A percentile compares a stretch with the other conserved stretches of the same genome.
These are phyloP conservation scores for Orchestia grillus DNA, from an alignment of 1,140 invertebrate genomes.

Conservation along the genomic window DNA sequence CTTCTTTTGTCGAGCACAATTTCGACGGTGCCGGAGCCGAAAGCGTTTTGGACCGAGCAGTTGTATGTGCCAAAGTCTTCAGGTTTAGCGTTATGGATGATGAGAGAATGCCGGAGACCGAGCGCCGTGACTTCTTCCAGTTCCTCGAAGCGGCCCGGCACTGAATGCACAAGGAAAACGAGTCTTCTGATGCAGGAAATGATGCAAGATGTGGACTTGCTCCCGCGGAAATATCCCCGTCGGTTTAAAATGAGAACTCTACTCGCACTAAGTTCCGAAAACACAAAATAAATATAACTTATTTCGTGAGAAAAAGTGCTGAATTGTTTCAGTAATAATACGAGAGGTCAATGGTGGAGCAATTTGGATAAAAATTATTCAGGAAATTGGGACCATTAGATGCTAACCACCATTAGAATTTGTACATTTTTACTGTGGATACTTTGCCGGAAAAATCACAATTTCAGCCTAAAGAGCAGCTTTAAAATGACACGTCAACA, in stretches of 20 bases:
- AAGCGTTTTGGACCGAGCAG: slow-evolving; percentile 91
- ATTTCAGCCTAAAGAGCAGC: not conserved
- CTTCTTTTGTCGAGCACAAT: slow-evolving; percentile 89
- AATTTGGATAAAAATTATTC: not conserved
- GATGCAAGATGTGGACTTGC: not conserved
- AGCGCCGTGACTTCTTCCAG: slow-evolving; percentile 76
- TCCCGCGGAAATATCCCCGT: not conserved
- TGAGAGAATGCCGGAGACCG: slow-evolving; percentile 83
- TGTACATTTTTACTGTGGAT: too few relatives aligned
- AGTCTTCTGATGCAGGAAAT: slow-evolving; percentile 1
- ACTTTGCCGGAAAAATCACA: not conserved
- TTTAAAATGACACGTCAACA: not conserved
- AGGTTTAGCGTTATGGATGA: slow-evolving; percentile 85
- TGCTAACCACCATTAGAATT: not conserved
- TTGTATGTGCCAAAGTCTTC: slow-evolving; percentile 94
- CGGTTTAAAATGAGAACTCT: not conserved
- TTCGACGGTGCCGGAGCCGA: slow-evolving; percentile 85
- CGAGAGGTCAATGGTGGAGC: too few relatives aligned
- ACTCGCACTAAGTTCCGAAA: not conserved
- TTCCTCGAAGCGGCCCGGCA: slow-evolving; percentile 73
- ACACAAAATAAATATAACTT: not conserved
- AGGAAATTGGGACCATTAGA: not conserved
- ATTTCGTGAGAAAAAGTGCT: not conserved
- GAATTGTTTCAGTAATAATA: not conserved
- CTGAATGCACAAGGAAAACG: slow-evolving; percentile 62